phyloP scores from a whole-genome alignment of 2,113 vertebrate species.

The Megaleporinus macrocephalus region DNA sequence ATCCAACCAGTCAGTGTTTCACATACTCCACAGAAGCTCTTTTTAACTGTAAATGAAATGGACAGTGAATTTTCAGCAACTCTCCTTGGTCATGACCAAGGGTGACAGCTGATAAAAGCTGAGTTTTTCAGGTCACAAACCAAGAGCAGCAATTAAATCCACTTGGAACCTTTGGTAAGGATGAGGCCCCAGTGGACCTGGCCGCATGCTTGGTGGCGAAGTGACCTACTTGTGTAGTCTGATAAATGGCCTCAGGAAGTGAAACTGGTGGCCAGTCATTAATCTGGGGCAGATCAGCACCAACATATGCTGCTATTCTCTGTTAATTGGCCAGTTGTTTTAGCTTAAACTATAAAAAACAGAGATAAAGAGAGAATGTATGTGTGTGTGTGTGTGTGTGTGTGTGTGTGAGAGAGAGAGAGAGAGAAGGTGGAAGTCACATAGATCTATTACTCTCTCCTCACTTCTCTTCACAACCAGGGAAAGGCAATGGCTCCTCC shows the following conservation, averaged over 20 bases:
- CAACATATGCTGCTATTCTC: slow-evolving; percentile 80
- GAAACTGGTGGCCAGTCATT: slow-evolving; percentile 90
- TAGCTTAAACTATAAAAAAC: slow-evolving; percentile 67
- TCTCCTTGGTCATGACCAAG: background rate
- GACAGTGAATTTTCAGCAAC: background rate
- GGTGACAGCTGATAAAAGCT: slow-evolving; percentile 74
- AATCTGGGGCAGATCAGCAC: slow-evolving; percentile 92
- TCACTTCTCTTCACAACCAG: background rate
- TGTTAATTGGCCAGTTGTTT: slow-evolving; percentile 95
- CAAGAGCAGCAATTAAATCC: slow-evolving; percentile 90
- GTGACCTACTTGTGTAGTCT: slow-evolving; percentile 87
- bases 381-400: too few species aligned
- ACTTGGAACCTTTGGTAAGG: slow-evolving; percentile 77
- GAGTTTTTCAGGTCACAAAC: slow-evolving; percentile 88
- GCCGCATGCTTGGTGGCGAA: slow-evolving; percentile 88
- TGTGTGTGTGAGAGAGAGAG: slow-evolving; percentile 68
- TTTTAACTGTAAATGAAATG: background rate
- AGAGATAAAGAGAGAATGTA: slow-evolving; percentile 63
- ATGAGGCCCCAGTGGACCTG: slow-evolving; percentile 76
- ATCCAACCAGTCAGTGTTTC: background rate
- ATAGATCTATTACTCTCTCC: slow-evolving; percentile 32
- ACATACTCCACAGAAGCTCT: background rate
- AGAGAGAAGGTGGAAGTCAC: slow-evolving; percentile 37
- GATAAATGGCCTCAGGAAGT: slow-evolving; percentile 90
- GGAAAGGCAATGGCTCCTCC: background rate